Evolutionary conservation across 2,113 vertebrate genomes (phyloP).

Genomic region (Dryoscopus gambensis): DNA sequence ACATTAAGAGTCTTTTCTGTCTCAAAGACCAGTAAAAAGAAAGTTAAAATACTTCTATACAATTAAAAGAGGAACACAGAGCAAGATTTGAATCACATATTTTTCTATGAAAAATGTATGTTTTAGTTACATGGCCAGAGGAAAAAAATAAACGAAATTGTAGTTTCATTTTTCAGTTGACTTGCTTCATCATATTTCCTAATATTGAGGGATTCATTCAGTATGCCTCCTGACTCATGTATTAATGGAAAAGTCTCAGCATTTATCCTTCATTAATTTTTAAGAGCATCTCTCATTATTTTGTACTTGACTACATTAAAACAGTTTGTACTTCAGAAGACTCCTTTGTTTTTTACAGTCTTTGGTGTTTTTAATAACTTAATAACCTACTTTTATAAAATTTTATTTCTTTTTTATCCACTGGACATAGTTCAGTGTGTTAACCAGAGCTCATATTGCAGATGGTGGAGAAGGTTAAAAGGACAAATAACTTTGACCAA

Average conservation of each 20-base stretch:
- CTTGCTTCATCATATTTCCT: background rate
- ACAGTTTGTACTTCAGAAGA: background rate
- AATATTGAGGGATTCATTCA: background rate
- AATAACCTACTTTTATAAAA: background rate
- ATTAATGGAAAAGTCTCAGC: background rate
- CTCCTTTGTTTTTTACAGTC: background rate
- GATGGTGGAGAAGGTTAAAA: background rate
- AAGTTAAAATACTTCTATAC: background rate
- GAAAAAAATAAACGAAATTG: background rate
- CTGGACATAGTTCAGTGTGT: background rate
- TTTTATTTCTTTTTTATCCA: background rate
- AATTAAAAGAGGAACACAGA: background rate
- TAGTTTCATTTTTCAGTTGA: background rate
- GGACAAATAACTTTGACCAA: background rate
- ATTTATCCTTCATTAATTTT: slow-evolving; percentile 40
- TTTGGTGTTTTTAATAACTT: background rate
- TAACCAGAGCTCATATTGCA: background rate
- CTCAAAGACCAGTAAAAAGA: background rate
- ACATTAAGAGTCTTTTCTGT: background rate
- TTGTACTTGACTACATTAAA: background rate
- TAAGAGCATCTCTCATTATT: background rate
- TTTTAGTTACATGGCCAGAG: background rate
- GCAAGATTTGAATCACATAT: background rate
- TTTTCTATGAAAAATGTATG: background rate
- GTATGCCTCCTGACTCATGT: background rate